phyloP scores from a whole-genome alignment of 2,113 vertebrate species.

The Anolis carolinensis region DNA sequence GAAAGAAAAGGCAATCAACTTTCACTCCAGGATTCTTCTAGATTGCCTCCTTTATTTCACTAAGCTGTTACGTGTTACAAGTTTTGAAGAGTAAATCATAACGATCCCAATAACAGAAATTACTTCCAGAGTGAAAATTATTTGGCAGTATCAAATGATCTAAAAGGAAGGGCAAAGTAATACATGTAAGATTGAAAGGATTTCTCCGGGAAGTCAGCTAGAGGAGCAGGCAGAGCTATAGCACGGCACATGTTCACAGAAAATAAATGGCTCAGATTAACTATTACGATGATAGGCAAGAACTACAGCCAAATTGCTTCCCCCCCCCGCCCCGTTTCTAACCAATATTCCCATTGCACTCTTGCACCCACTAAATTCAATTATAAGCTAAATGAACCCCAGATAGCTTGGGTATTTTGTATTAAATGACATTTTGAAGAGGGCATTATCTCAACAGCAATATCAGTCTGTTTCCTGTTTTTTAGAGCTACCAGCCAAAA shows the following conservation, averaged over 20 bases:
- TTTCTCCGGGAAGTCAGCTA: background rate
- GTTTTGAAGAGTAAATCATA: slow-evolving; percentile 22
- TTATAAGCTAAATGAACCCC: slow-evolving; percentile 4
- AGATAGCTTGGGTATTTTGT: slow-evolving; percentile 18
- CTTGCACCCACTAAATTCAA: slow-evolving; percentile 7
- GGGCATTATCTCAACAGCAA: background rate
- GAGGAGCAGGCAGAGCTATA: background rate
- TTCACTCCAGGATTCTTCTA: background rate
- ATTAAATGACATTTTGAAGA: background rate
- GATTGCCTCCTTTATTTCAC: slow-evolving; percentile 16
- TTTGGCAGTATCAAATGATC: background rate
- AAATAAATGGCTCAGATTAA: slow-evolving; percentile 24
- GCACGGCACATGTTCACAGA: background rate
- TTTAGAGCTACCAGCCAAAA: background rate
- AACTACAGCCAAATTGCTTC: slow-evolving; percentile 4
- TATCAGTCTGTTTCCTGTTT: background rate
- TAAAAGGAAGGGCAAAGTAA: background rate
- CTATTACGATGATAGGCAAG: background rate
- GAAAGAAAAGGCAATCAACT: slow-evolving; percentile 10
- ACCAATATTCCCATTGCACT: background rate
- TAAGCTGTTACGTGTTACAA: background rate
- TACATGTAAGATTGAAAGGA: background rate
- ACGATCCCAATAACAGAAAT: background rate
- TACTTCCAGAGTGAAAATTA: slow-evolving; percentile 3
- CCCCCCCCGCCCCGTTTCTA: background rate